Evolutionary conservation across 2,888 invertebrate species (phyloP).

Genomic region (Rotaria magnacalcarata): DNA sequence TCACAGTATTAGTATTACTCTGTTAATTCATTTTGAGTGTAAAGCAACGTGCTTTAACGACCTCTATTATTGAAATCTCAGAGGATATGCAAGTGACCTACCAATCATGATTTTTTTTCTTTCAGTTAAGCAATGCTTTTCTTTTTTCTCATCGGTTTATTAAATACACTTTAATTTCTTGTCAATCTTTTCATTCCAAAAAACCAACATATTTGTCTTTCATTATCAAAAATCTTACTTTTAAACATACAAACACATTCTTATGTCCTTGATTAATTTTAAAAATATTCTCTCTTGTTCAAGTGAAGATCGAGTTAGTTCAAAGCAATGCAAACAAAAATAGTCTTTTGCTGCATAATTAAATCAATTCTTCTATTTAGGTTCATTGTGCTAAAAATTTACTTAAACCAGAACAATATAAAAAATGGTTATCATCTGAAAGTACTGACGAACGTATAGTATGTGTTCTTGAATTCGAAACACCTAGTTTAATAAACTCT

Average conservation of each 20-base stretch:
- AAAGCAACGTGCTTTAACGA: neutral
- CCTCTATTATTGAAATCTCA: neutral
- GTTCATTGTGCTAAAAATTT: neutral
- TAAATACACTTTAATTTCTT: too few species aligned
- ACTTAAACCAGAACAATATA: neutral
- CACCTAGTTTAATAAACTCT: conserved; percentile 36
- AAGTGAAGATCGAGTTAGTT: neutral
- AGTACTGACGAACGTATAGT: neutral
- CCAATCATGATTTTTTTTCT: neutral
- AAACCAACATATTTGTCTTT: too few species aligned
- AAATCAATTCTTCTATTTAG: neutral
- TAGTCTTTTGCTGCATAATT: too few species aligned
- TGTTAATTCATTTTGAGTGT: too few species aligned
- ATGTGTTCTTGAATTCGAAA: conserved; percentile 12
- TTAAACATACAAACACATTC: neutral
- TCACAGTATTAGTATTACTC: too few species aligned
- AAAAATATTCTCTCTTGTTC: neutral
- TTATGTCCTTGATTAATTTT: neutral
- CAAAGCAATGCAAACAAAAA: too few species aligned
- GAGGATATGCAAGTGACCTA: neutral
- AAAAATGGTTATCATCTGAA: neutral
- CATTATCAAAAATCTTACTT: too few species aligned
- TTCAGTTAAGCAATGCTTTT: neutral
- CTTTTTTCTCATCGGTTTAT: neutral
- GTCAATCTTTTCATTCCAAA: too few species aligned